Percentiles rank a stretch among this genome's conserved stretches.
Conservation (phyloP, 2,797 vertebrate genomes). For the Intellagama lesueurii region DNA sequence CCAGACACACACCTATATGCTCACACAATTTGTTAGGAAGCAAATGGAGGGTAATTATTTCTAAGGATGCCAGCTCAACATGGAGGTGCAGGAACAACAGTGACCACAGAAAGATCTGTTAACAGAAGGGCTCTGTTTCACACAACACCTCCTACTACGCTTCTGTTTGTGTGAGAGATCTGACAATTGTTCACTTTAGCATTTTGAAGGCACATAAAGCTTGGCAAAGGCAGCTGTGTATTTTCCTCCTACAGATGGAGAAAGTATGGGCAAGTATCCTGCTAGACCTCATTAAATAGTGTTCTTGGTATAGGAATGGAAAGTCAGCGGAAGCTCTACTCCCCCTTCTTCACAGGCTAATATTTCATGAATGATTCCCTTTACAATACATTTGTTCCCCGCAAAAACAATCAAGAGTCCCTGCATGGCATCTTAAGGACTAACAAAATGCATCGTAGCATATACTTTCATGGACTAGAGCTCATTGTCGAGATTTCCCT, state of each 20-base stretch:
- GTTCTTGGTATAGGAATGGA: conserved; percentile 65
- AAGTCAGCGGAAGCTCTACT: conserved; percentile 69
- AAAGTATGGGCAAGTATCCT: conserved; percentile 62
- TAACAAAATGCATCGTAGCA: neutral
- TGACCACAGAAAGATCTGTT: conserved; percentile 28
- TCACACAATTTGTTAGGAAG: conserved; percentile 18
- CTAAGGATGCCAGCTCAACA: conserved; percentile 49
- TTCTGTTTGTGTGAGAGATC: conserved; percentile 67
- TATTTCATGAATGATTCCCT: conserved; percentile 61
- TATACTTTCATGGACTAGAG: neutral
- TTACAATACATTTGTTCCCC: conserved; percentile 57
- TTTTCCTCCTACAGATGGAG: conserved; percentile 69
- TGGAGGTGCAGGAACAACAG: conserved; percentile 44
- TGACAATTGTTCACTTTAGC: conserved; percentile 66
- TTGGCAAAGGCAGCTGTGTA: conserved; percentile 67
- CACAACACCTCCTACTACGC: conserved; percentile 69
- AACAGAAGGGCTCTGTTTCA: conserved; percentile 63
- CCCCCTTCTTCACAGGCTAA: conserved; percentile 63
- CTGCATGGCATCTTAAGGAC: neutral
- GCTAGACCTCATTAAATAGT: conserved; percentile 65
- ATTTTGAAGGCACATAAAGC: conserved; percentile 64
- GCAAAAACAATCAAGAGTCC: neutral
- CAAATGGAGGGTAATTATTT: conserved; percentile 61
- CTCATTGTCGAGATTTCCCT: neutral
- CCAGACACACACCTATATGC: neutral